phyloP scores from a whole-genome alignment of 2,797 vertebrate genomes.

The Cygnus olor region DNA sequence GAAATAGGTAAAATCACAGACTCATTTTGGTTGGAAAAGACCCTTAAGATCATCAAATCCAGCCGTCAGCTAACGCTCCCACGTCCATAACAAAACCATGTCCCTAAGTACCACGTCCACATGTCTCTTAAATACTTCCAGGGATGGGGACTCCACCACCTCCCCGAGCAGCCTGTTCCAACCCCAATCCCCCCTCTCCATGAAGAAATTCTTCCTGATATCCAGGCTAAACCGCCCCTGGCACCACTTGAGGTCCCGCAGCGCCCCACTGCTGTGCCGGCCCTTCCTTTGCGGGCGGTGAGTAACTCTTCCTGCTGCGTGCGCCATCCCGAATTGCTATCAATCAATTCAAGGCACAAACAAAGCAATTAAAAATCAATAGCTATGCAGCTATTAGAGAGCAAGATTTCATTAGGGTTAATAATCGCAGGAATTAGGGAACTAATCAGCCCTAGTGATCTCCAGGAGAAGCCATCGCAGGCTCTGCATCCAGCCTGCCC shows the following conservation, averaged over 20 bases:
- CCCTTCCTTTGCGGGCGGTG: background rate
- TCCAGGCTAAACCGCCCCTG: background rate
- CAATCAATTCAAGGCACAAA: constrained; percentile 22
- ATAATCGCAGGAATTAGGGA: constrained; percentile 52
- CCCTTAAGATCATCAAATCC: background rate
- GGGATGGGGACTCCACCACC: background rate
- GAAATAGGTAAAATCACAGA: background rate
- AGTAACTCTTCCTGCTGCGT: background rate
- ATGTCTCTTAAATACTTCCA: background rate
- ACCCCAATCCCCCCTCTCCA: background rate
- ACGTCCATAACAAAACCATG: too few relatives aligned
- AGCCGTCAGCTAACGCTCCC: too few relatives aligned
- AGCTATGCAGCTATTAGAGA: constrained; percentile 21
- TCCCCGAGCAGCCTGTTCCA: background rate
- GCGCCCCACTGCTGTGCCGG: background rate
- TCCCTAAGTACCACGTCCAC: background rate
- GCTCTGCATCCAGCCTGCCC: constrained; percentile 29
- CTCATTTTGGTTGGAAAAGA: background rate
- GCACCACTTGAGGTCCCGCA: background rate
- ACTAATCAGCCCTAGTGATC: constrained; percentile 8
- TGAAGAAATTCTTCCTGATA: background rate
- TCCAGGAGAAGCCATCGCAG: constrained; percentile 40
- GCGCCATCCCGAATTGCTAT: background rate
- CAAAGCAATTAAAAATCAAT: constrained; percentile 56
- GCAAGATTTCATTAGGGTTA: constrained; percentile 49